Evolutionary conservation across 2,888 invertebrate species (phyloP).

Genomic region (Meiosimyza decipiens): DNA sequence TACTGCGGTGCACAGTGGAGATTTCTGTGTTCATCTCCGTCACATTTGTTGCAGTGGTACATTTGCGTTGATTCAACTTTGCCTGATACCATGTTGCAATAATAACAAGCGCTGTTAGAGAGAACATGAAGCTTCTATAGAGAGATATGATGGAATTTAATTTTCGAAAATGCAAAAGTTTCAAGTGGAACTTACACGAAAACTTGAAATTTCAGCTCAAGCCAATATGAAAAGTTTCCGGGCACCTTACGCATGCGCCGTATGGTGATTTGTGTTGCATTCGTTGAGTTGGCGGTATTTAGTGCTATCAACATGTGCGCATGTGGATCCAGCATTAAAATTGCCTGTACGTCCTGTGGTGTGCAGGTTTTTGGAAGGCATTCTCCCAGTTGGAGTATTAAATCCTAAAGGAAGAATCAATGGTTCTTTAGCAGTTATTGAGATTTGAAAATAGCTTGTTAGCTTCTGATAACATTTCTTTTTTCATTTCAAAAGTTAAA

Average conservation of each 20-base stretch:
- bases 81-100: slow-evolving; percentile 76
- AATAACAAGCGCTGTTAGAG: slow-evolving; percentile 65
- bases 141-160: background rate
- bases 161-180: slow-evolving; percentile 36
- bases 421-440: background rate
- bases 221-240: slow-evolving; percentile 73
- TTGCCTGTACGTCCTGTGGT: slow-evolving; percentile 68
- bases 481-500: too few species aligned
- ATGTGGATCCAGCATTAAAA: slow-evolving; percentile 65
- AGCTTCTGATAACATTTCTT: too few species aligned
- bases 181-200: slow-evolving; percentile 75
- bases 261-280: slow-evolving; percentile 66
- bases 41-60: slow-evolving; percentile 33
- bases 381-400: slow-evolving; percentile 78
- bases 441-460: background rate
- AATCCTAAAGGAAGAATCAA: slow-evolving; percentile 68
- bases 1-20: background rate
- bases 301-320: slow-evolving; percentile 55
- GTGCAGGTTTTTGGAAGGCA: slow-evolving; percentile 80
- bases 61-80: slow-evolving; percentile 58
- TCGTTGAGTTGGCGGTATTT: slow-evolving; percentile 43
- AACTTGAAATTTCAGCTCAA: slow-evolving; percentile 75
- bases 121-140: slow-evolving; percentile 56
- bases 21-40: slow-evolving; percentile 18
- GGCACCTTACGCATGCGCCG: slow-evolving; percentile 76